A percentile compares a stretch with the other conserved stretches of the same genome.
phyloP scores from a whole-genome alignment of 2,888 invertebrate species.

The Parapristionchus giblindavisi region DNA sequence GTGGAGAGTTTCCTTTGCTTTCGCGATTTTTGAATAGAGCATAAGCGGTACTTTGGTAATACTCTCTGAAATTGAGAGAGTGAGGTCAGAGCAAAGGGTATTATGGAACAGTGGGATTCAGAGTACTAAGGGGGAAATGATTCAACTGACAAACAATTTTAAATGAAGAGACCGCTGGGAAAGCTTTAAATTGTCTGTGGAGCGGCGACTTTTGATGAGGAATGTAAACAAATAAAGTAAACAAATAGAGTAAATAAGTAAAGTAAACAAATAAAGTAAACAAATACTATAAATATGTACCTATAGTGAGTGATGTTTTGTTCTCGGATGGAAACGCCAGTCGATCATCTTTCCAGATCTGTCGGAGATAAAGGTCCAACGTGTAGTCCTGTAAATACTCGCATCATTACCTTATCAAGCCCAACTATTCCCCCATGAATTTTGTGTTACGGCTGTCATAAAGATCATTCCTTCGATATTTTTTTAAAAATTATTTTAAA shows the following conservation, averaged over 20 bases:
- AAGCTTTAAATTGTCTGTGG: neutral
- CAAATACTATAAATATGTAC: neutral
- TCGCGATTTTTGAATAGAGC: neutral
- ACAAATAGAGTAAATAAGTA: neutral
- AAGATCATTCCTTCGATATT: no score
- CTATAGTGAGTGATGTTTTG: slow-evolving; percentile 38
- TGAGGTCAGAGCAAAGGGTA: no score
- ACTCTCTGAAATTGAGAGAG: no score
- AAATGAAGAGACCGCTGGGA: neutral
- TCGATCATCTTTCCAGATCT: slow-evolving; percentile 68
- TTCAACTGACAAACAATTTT: neutral
- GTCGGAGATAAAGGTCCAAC: slow-evolving; percentile 67
- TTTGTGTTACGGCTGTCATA: no score
- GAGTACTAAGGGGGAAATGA: no score
- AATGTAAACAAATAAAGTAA: neutral
- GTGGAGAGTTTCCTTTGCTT: neutral
- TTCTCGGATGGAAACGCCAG: slow-evolving; percentile 51
- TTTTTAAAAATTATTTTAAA: no score
- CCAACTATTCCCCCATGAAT: no score
- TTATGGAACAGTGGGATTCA: no score
- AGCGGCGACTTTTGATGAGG: neutral
- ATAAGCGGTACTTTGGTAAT: no score
- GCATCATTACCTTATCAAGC: no score
- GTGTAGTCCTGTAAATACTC: slow-evolving; percentile 67
- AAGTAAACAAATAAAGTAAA: neutral